phyloP scores from a whole-genome alignment of 64 coral and sea anemone species.

The Stichodactyla helianthus region DNA sequence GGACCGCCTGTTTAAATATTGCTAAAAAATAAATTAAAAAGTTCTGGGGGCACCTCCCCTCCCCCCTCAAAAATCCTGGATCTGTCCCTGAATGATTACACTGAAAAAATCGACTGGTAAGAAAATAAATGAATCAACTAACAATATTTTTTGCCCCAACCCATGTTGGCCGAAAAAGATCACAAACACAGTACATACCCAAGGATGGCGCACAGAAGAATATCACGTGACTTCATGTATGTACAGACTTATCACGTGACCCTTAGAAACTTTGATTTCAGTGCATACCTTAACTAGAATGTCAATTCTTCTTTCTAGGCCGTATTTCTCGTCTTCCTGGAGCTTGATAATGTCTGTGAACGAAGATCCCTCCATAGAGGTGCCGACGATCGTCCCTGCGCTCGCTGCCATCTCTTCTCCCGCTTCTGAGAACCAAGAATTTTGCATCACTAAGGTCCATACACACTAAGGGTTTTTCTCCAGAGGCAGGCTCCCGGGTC shows the following conservation, averaged over 20 bases:
- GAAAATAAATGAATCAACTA: not conserved
- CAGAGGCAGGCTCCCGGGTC: too few relatives aligned
- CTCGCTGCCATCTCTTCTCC: slow-evolving; percentile 61
- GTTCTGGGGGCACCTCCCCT: too few relatives aligned
- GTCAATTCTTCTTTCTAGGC: slow-evolving; percentile 78
- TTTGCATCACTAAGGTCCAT: too few relatives aligned
- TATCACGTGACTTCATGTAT: not conserved
- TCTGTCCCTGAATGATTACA: too few relatives aligned
- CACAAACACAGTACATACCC: too few relatives aligned
- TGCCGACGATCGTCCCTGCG: slow-evolving; percentile 60
- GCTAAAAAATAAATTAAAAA: too few relatives aligned
- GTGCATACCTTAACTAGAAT: slow-evolving; percentile 61
- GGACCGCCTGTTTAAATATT: too few relatives aligned
- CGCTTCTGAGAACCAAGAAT: not conserved
- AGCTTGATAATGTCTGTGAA: slow-evolving; percentile 77
- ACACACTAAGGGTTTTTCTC: too few relatives aligned
- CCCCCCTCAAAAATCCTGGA: too few relatives aligned
- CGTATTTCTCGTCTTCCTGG: slow-evolving; percentile 88
- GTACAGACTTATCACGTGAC: not conserved
- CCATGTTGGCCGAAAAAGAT: too few relatives aligned
- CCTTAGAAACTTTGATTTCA: not conserved
- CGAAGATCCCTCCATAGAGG: slow-evolving; percentile 55
- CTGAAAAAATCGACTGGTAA: not conserved
- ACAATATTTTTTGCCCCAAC: too few relatives aligned
- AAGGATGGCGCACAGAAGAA: too few relatives aligned